Base-by-base conservation (phyloP, 53 echinoderm and acorn worm genomes). In the Henricia sp. region DNA sequence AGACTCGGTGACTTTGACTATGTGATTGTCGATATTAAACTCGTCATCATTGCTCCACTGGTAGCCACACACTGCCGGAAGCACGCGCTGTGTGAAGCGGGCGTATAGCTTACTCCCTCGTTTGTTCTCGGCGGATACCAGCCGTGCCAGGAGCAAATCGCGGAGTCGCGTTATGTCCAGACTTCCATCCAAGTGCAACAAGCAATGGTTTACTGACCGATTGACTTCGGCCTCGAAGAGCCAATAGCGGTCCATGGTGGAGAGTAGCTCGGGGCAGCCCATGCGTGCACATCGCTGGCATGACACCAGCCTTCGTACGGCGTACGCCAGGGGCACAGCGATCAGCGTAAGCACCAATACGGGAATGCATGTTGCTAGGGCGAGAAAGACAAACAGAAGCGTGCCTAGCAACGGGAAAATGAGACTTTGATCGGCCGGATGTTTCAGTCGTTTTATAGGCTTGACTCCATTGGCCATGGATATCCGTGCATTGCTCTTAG, bases 21-120 rank as follows among this genome's bases (percentile, higher is more conserved):
- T 59, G 76, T 90, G 90, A 28, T 90, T 90, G 32, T 90, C 90
- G 68, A 90, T 90, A 51, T 90, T 85, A 39, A 90, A 90, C 13
- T 76, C 71, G 12, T 76, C 65, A 29, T 90, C 90, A 70, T 78
- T 77, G 55, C 66, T 67, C 90, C 90, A 90, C 74, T 70, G 77
- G 71, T 77, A 78, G 67, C 90, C 90, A 37, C 76, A 71, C 9
- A 41, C 42, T 4, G 76, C 78, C 23, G 77, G 70, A 24, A 85
- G 37, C 27, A 90, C 68, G 76, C 68, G 75, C 42, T 90, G 90
- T 20, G 90, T 90, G 36, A 90, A 90, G 34, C 90, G 85, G 1
- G 77, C 41, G 59, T 77, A 90, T 0, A 67, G 37, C 85, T 84
- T 90, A 11, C 63, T 85, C 6, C 90, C 90, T 12, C 77, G 85